Percentiles rank a stretch among this genome's conserved stretches.
Conservation (phyloP, 2,888 invertebrate species). For the Julus scanicus region DNA sequence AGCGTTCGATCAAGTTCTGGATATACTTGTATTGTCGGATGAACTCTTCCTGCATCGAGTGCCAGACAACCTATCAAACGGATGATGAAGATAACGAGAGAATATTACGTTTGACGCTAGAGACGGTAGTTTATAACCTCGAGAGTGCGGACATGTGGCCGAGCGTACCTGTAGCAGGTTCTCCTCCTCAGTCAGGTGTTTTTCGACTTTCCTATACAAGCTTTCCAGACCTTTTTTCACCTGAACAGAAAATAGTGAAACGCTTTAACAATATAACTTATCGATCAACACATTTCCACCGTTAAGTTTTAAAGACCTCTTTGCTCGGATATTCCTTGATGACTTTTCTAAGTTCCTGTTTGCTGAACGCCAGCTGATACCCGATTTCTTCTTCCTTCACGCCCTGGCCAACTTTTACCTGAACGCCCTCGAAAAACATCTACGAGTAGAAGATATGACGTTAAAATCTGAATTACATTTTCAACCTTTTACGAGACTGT, state of each 20-base stretch:
- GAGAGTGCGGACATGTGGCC: no score
- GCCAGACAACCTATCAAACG: constrained; percentile 89
- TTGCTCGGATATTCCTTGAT: constrained; percentile 93
- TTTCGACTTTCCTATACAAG: constrained; percentile 95
- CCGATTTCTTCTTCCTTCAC: constrained; percentile 97
- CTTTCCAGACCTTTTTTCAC: constrained; percentile 93
- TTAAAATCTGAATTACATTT: no score
- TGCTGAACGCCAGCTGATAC: constrained; percentile 96
- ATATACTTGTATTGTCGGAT: constrained; percentile 94
- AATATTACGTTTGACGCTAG: no score
- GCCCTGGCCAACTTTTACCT: constrained; percentile 90
- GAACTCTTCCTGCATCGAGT: constrained; percentile 99
- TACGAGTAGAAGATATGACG: constrained; percentile 67
- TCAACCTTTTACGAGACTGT: no score
- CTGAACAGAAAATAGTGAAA: constrained; percentile 60
- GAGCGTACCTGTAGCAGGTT: constrained; percentile 80
- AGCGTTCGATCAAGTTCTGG: constrained; percentile 91
- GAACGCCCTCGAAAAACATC: constrained; percentile 97
- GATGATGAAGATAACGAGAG: neutral
- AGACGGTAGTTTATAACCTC: no score
- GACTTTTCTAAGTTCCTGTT: constrained; percentile 94
- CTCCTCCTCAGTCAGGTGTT: constrained; percentile 94
- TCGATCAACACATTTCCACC: neutral
- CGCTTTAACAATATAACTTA: neutral
- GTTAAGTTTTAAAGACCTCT: constrained; percentile 69